Evolutionary conservation across 1,140 invertebrate species (phyloP), one percentile per base, ranked within the genome.

Genomic region (Sycobia sp.): DNA sequence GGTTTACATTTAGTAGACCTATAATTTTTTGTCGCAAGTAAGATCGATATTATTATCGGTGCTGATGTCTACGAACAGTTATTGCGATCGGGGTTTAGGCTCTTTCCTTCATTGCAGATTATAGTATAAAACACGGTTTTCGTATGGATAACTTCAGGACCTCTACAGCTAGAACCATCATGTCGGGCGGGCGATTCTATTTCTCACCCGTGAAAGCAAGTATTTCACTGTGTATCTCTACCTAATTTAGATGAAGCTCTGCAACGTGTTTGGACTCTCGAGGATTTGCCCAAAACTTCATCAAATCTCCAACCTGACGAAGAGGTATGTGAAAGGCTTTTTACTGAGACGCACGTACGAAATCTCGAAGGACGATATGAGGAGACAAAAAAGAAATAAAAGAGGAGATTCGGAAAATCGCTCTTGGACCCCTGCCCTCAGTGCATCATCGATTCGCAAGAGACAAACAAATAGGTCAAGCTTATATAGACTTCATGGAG

Each of bases 41-140:
- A 29, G 38, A 39, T 65, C 18, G 67, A 65, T 44, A 13, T 68
- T 0, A 53, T 65, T 4, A n/a, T 68, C 16, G 67, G 58, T 23
- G 62, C 55, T 5, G 59, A 57, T n/a, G 27, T 68, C 1, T 62
- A 58, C 14, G 18, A 32, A 9, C 29, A 16, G 14, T 16, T 68
- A 5, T 4, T 68, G 7, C 13, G n/a, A 16, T 9, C 46, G 2
- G 67, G 58, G 1, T 1, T 65, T 9, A 71, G 75, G 62, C 44
- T 70, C n/a, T n/a, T n/a, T n/a, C 11, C 46, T 39, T 29, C 73
- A 11, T 69, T 72, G 3, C 71, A 69, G 70, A 57, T 73, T 38
- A 36, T 74, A 10, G 38, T 14, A 4, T 14, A 39, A n/a, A n/a
- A 39, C 14, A 39, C 38, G 38, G 14, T 4, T 14, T 14, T 39